Evolutionary conservation across 2,797 vertebrate species (phyloP).

Genomic region (Siniperca undulata): DNA sequence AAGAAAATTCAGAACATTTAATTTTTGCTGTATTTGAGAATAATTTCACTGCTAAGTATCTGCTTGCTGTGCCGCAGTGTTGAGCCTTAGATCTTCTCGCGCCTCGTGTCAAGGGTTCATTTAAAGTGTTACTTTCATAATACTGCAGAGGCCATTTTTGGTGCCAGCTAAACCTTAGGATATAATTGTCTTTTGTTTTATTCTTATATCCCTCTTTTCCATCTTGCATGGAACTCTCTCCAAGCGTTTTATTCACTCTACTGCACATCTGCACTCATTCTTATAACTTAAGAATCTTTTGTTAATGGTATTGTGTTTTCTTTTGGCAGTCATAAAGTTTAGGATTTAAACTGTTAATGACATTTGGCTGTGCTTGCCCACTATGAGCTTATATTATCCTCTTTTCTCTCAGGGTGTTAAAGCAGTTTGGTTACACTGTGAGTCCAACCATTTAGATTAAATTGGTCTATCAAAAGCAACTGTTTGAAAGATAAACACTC

Average conservation of each 20-base stretch:
- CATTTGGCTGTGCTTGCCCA: slow-evolving; percentile 54
- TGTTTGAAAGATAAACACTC: slow-evolving; percentile 44
- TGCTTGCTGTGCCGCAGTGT: not conserved
- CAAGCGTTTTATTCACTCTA: slow-evolving; percentile 36
- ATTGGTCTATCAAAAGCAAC: slow-evolving; percentile 54
- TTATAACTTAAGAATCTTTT: slow-evolving; percentile 72
- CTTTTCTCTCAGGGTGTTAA: slow-evolving; percentile 63
- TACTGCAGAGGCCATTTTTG: slow-evolving; percentile 7
- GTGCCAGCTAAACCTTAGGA: slow-evolving; percentile 51
- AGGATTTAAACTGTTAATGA: slow-evolving; percentile 68
- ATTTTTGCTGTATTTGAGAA: not conserved
- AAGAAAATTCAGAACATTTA: not conserved
- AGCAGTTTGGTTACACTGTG: slow-evolving; percentile 53
- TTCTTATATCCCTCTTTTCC: slow-evolving; percentile 45
- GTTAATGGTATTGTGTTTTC: slow-evolving; percentile 68
- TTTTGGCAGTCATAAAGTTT: slow-evolving; percentile 63
- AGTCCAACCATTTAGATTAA: slow-evolving; percentile 66
- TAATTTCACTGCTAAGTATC: not conserved
- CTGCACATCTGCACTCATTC: slow-evolving; percentile 37
- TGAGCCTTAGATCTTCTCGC: not conserved
- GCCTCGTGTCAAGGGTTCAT: slow-evolving; percentile 45
- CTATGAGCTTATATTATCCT: slow-evolving; percentile 66
- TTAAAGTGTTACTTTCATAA: slow-evolving; percentile 39
- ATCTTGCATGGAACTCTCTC: slow-evolving; percentile 35
- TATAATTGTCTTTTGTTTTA: slow-evolving; percentile 66